Evolutionary conservation across 2,888 invertebrate genomes (phyloP).

Genomic region (Operophtera brumata): DNA sequence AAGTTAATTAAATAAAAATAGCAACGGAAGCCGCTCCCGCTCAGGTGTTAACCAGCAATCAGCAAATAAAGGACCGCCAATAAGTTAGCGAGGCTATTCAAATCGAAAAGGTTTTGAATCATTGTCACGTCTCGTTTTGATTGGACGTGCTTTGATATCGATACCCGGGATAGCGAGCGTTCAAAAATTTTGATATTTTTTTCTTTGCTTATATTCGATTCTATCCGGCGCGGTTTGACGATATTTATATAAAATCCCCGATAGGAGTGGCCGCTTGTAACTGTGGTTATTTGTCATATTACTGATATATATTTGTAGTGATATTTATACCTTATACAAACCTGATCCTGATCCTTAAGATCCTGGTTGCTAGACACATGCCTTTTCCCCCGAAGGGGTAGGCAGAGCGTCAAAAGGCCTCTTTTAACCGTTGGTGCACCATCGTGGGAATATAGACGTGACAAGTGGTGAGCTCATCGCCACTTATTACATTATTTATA

Average conservation of each 20-base stretch:
- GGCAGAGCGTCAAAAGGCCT: too few species aligned
- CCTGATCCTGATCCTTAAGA: too few species aligned
- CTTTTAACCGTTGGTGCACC: too few species aligned
- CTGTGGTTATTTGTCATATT: slow-evolving; percentile 46
- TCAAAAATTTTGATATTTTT: slow-evolving; percentile 74
- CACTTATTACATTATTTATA: too few species aligned
- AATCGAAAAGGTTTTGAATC: slow-evolving; percentile 75
- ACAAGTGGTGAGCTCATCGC: too few species aligned
- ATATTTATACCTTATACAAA: too few species aligned
- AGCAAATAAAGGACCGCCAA: slow-evolving; percentile 75
- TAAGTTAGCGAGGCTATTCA: slow-evolving; percentile 76
- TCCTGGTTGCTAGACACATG: too few species aligned
- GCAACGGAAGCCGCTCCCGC: slow-evolving; percentile 61
- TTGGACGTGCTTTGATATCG: slow-evolving; percentile 80
- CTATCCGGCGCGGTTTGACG: slow-evolving; percentile 67
- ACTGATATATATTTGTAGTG: too few species aligned
- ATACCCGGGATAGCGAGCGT: slow-evolving; percentile 74
- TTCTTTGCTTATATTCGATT: slow-evolving; percentile 70
- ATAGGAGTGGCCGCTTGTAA: slow-evolving; percentile 46
- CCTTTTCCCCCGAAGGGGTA: too few species aligned
- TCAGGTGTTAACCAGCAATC: slow-evolving; percentile 75
- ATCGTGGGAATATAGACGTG: too few species aligned
- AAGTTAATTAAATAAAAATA: slow-evolving; percentile 55
- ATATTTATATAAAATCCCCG: slow-evolving; percentile 64
- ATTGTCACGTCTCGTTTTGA: slow-evolving; percentile 79